Percentiles rank a stretch among this genome's conserved stretches.
Evolutionary conservation across 2,888 invertebrate species (phyloP).

Genomic region (Kuschelorhynchus macadamiae): DNA sequence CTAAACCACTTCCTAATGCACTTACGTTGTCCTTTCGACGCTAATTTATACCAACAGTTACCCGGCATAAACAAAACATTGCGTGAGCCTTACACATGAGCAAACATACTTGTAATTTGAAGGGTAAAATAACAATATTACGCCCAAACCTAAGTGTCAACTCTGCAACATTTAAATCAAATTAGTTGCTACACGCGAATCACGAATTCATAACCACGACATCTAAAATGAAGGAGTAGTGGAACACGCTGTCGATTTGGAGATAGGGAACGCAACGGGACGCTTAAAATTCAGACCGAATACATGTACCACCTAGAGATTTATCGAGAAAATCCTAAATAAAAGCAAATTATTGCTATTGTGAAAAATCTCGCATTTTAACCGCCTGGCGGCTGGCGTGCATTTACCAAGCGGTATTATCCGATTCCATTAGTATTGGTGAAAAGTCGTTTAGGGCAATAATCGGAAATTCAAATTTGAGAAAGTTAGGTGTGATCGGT

Average conservation of each 20-base stretch:
- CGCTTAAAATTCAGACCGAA: too few relatives aligned
- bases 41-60: neutral
- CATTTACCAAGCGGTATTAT: neutral
- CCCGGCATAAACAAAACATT: neutral
- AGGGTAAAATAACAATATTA: conserved; percentile 38
- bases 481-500: neutral
- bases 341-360: conserved; percentile 43
- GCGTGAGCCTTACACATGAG: conserved; percentile 32
- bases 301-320: conserved; percentile 25
- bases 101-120: conserved; percentile 26
- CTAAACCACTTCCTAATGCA: too few relatives aligned
- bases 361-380: conserved; percentile 31
- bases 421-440: conserved; percentile 10
- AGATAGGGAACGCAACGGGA: neutral
- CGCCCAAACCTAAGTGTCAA: conserved; percentile 42
- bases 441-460: conserved; percentile 7
- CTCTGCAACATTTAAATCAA: conserved; percentile 40
- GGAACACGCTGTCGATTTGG: neutral
- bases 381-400: conserved; percentile 17
- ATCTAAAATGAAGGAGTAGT: conserved; percentile 24
- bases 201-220: conserved; percentile 40
- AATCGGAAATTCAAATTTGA: conserved; percentile 6
- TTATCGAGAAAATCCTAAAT: conserved; percentile 40
- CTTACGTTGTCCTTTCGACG: too few relatives aligned
- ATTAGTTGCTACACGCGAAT: conserved; percentile 46